A percentile compares a stretch with the other conserved stretches of the same genome.
phyloP scores from a whole-genome alignment of 2,888 invertebrate genomes.

The Campaea margaritaria region DNA sequence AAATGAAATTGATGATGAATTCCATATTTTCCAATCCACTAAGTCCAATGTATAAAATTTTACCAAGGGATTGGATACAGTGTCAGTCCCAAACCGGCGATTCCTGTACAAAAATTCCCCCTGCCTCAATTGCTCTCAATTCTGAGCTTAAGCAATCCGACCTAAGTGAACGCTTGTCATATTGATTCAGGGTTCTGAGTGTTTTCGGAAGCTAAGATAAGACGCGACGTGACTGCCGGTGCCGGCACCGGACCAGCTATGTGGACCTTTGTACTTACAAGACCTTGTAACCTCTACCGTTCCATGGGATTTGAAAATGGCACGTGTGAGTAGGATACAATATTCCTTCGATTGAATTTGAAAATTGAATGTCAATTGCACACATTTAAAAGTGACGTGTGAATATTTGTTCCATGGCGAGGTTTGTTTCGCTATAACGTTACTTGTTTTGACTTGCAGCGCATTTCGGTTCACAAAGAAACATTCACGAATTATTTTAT shows the following conservation, averaged over 20 bases:
- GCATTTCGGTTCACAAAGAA: conserved; percentile 17
- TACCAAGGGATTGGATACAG: conserved; percentile 29
- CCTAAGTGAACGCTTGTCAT: conserved; percentile 72
- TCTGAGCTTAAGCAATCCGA: conserved; percentile 66
- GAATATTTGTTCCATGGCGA: conserved; percentile 2
- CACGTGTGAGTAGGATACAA: neutral
- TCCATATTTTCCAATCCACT: too few relatives aligned
- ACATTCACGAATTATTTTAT: too few relatives aligned
- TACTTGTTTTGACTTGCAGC: neutral
- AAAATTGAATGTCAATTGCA: conserved; percentile 48
- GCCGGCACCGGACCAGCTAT: conserved; percentile 61
- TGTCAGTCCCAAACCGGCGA: conserved; percentile 32
- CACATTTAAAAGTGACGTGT: conserved; percentile 17
- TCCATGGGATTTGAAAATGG: conserved; percentile 41
- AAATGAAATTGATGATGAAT: too few relatives aligned
- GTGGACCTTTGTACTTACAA: conserved; percentile 61
- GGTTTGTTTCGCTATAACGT: too few relatives aligned
- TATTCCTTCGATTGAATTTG: conserved; percentile 3
- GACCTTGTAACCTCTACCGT: conserved; percentile 49
- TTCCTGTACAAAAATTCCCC: conserved; percentile 35
- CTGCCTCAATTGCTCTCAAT: conserved; percentile 56
- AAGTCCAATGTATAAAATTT: conserved; percentile 17
- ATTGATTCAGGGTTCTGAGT: conserved; percentile 74
- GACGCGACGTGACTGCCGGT: conserved; percentile 69
- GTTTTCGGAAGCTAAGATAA: conserved; percentile 76